Evolutionary conservation across 2,888 invertebrate species (phyloP).

Genomic region (Agrochola macilenta): DNA sequence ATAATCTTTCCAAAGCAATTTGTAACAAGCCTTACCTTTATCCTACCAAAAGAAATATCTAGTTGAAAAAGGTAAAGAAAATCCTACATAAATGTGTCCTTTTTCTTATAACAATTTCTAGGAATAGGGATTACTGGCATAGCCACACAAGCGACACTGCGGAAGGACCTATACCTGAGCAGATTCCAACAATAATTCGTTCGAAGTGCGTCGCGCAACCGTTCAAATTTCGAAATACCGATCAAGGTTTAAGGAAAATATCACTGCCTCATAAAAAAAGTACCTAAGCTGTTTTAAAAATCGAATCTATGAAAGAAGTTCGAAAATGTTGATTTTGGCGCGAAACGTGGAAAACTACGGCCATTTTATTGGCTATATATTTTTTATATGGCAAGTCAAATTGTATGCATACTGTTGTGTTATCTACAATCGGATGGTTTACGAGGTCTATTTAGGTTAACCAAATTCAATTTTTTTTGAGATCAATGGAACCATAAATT

Average conservation of each 20-base stretch:
- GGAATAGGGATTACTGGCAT: background rate
- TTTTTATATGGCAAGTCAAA: conserved; percentile 30
- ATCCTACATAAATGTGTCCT: background rate
- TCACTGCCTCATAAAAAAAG: conserved; percentile 27
- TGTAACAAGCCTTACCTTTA: background rate
- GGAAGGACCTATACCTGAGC: no score
- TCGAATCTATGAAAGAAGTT: conserved; percentile 24
- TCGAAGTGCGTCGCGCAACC: background rate
- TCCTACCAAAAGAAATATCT: background rate
- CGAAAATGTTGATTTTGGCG: conserved; percentile 36
- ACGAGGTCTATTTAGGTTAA: conserved; percentile 33
- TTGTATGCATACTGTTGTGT: conserved; percentile 33
- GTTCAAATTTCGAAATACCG: no score
- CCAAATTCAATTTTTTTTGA: conserved; percentile 28
- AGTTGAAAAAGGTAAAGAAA: background rate
- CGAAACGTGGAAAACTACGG: background rate
- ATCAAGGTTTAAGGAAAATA: conserved; percentile 16
- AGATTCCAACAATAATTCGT: conserved; percentile 1
- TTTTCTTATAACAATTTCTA: conserved; percentile 7
- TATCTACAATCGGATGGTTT: conserved; percentile 18
- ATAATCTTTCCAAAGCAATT: conserved; percentile 1
- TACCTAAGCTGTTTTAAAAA: conserved; percentile 39
- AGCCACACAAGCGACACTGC: background rate
- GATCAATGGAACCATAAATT: conserved; percentile 46
- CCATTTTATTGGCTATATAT: conserved; percentile 40